phyloP scores from a whole-genome alignment of 2,113 vertebrate species.

The Perca fluviatilis region DNA sequence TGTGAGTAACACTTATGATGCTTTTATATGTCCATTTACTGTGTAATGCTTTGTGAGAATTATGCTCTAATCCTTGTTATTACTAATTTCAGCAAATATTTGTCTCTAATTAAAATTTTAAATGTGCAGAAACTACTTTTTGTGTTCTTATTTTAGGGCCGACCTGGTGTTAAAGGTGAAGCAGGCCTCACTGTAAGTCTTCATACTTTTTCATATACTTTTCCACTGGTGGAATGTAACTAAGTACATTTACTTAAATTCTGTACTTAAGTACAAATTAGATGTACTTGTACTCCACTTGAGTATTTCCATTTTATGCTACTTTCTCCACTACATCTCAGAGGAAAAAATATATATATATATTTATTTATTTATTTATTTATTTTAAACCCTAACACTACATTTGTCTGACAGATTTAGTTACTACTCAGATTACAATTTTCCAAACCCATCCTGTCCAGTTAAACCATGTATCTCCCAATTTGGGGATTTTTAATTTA shows the following conservation, averaged over 20 bases:
- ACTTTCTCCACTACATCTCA: neutral
- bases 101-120: neutral
- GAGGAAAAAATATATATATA: too few relatives aligned
- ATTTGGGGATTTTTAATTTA: neutral
- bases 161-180: slow-evolving; percentile 88
- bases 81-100: neutral
- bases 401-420: neutral
- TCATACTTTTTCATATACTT: neutral
- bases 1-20: slow-evolving; percentile 77
- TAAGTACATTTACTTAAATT: neutral
- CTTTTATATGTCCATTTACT: neutral
- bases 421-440: neutral
- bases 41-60: neutral
- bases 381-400: neutral
- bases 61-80: neutral
- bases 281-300: neutral
- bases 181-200: slow-evolving; percentile 89
- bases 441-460: neutral
- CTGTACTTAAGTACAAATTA: neutral
- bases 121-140: neutral
- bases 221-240: neutral
- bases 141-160: slow-evolving; percentile 79
- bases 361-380: too few relatives aligned
- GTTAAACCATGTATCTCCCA: neutral
- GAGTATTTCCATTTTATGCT: neutral